Conservation (phyloP, 2,113 vertebrate genomes). For the Daboia siamensis region DNA sequence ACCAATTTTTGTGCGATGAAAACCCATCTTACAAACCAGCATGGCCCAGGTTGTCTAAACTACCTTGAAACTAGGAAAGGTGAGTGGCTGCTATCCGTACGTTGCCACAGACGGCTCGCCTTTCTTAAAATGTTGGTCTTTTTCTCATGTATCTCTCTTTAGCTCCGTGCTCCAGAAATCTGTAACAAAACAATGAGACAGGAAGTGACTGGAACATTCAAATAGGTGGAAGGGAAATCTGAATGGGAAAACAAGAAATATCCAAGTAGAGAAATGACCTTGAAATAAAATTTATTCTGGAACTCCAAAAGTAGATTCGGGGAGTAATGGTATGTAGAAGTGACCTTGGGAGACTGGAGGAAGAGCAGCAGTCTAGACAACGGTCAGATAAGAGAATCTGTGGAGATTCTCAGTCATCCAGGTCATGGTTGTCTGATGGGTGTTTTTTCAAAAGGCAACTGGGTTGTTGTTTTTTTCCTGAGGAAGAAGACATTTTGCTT, state of each 20-base stretch:
- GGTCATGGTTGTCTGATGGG: neutral
- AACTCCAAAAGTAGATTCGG: neutral
- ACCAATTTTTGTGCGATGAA: too few relatives aligned
- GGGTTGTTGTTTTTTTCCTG: too few relatives aligned
- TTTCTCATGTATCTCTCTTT: slow-evolving; percentile 44
- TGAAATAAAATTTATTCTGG: neutral
- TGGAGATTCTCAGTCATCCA: neutral
- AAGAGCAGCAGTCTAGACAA: neutral
- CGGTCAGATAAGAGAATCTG: neutral
- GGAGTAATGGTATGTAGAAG: neutral
- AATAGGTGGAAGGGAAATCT: neutral
- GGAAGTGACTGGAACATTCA: neutral
- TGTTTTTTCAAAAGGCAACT: neutral
- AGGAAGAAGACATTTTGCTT: neutral
- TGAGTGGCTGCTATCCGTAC: too few relatives aligned
- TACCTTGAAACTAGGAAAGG: neutral
- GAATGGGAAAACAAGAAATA: fast-evolving
- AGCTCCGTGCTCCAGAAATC: slow-evolving; percentile 60
- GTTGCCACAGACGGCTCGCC: neutral
- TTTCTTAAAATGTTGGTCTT: neutral
- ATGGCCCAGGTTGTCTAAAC: neutral
- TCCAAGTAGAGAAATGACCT: neutral
- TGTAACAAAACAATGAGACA: slow-evolving; percentile 45
- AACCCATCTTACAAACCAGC: neutral
- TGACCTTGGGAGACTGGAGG: neutral